Conservation (phyloP, 2,888 invertebrate species). For the Villa cingulata region DNA sequence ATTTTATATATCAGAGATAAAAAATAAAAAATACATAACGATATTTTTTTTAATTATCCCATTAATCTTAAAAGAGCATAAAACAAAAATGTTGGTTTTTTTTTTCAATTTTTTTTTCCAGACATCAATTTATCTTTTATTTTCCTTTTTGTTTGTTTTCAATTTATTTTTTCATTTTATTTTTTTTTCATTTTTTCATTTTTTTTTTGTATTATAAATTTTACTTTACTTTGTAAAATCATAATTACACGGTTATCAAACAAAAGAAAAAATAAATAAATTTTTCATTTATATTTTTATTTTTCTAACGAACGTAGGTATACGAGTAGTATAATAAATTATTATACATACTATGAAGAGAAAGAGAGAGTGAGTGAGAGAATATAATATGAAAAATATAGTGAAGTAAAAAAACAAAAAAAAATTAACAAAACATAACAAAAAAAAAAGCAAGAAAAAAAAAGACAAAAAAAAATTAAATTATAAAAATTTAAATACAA, state of each 20-base stretch:
- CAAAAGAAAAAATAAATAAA: background rate
- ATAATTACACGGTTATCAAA: background rate
- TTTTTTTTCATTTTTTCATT: background rate
- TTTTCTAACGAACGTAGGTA: background rate
- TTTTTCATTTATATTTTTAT: background rate
- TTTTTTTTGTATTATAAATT: background rate
- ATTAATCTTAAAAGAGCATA: no score
- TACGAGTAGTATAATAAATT: no score
- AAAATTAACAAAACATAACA: background rate
- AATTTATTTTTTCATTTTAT: no score
- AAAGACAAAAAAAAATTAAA: background rate
- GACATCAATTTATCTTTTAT: no score
- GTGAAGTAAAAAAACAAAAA: background rate
- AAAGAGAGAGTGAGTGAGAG: background rate
- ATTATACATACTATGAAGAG: no score
- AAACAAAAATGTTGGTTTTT: no score
- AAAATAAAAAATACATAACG: no score
- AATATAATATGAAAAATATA: background rate
- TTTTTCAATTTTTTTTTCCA: no score
- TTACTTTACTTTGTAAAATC: background rate
- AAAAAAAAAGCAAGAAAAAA: background rate
- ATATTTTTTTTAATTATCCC: no score
- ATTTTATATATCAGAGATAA: no score
- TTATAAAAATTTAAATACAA: no score
- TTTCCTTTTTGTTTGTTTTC: no score